phyloP scores from a whole-genome alignment of 2,113 vertebrate species.

The Notothenia coriiceps region DNA sequence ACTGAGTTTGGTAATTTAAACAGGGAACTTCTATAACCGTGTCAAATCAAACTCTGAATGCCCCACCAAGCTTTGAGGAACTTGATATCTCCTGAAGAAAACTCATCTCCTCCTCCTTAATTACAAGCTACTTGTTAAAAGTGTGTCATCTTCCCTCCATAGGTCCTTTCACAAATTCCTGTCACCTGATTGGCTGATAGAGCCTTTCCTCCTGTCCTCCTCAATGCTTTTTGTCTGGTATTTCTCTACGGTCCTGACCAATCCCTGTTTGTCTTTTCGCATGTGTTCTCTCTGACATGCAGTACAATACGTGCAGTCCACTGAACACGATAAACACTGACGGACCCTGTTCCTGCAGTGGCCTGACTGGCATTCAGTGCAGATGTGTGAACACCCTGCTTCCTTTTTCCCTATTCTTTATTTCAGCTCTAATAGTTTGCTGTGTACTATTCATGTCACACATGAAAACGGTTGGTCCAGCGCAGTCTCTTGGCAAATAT shows the following conservation, averaged over 20 bases:
- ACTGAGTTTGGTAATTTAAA: neutral
- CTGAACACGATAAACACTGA: neutral
- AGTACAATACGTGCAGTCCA: neutral
- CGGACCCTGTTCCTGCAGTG: neutral
- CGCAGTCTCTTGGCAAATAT: too few species aligned
- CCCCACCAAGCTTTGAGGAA: too few species aligned
- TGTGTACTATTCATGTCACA: neutral
- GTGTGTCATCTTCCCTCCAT: neutral
- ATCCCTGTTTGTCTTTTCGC: neutral
- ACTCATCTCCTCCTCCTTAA: neutral
- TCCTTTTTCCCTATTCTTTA: neutral
- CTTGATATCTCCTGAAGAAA: neutral
- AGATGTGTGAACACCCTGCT: neutral
- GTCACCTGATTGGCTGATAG: neutral
- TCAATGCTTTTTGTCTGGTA: neutral
- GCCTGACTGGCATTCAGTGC: neutral
- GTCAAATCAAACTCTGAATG: neutral
- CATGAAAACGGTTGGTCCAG: neutral
- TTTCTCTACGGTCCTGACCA: too few species aligned
- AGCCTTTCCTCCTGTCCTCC: neutral
- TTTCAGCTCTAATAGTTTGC: neutral
- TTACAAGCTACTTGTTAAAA: conserved; percentile 1
- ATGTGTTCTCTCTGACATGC: neutral
- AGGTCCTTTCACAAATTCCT: neutral
- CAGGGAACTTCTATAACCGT: neutral